Evolutionary conservation across 2,888 invertebrate species (phyloP).

Genomic region (Physocephala rufipes): DNA sequence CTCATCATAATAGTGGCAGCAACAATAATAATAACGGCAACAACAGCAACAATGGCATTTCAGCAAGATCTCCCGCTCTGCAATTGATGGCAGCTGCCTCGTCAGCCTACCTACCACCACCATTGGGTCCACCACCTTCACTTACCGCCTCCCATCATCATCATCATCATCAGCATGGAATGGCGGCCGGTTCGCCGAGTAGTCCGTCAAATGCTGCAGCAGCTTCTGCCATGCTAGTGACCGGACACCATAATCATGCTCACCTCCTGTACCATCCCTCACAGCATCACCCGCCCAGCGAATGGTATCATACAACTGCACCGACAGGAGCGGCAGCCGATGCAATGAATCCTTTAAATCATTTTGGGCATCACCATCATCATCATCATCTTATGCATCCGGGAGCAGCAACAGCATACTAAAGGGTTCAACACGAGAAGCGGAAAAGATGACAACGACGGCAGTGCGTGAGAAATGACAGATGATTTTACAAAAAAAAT

Average conservation of each 20-base stretch:
- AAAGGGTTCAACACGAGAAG: slow-evolving; percentile 63
- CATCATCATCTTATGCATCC: slow-evolving; percentile 75
- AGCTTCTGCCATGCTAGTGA: slow-evolving; percentile 58
- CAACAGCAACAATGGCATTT: slow-evolving; percentile 40
- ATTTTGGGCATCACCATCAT: slow-evolving; percentile 71
- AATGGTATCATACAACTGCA: slow-evolving; percentile 64
- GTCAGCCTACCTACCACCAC: slow-evolving; percentile 62
- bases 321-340: slow-evolving; percentile 62
- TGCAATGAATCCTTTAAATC: slow-evolving; percentile 66
- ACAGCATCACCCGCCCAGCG: slow-evolving; percentile 64
- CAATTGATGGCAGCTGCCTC: slow-evolving; percentile 60
- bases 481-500: not conserved
- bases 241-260: slow-evolving; percentile 63
- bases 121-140: slow-evolving; percentile 61
- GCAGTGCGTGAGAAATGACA: slow-evolving; percentile 1
- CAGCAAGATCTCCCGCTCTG: slow-evolving; percentile 59
- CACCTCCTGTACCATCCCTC: slow-evolving; percentile 65
- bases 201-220: slow-evolving; percentile 53
- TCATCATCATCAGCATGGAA: slow-evolving; percentile 52
- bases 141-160: slow-evolving; percentile 53
- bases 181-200: slow-evolving; percentile 46
- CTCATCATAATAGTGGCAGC: slow-evolving; percentile 44
- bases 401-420: slow-evolving; percentile 81
- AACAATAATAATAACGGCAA: slow-evolving; percentile 38
- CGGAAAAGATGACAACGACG: slow-evolving; percentile 12